phyloP scores from a whole-genome alignment of 2,888 invertebrate species.

The Cheilosia soror region DNA sequence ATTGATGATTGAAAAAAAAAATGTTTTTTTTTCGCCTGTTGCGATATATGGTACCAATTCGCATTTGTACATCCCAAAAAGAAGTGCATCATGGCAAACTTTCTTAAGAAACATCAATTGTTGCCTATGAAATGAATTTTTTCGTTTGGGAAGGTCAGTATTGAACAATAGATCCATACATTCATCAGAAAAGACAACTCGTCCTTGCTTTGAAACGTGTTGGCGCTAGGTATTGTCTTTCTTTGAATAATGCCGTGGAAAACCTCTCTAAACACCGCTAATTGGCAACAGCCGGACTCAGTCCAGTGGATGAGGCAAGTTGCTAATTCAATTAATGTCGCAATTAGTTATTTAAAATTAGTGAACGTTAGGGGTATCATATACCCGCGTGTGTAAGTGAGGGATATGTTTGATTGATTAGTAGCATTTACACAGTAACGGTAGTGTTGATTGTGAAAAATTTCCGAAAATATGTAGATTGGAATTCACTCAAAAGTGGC shows the following conservation, averaged over 20 bases:
- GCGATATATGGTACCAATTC: not conserved
- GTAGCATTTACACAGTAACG: too few relatives aligned
- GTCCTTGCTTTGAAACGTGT: not conserved
- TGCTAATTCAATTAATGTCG: not conserved
- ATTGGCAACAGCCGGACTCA: not conserved
- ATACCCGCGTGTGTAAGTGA: not conserved
- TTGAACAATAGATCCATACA: too few relatives aligned
- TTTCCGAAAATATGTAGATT: too few relatives aligned
- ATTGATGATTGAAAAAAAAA: not conserved
- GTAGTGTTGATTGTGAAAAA: too few relatives aligned
- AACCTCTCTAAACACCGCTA: not conserved
- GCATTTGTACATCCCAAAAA: too few relatives aligned
- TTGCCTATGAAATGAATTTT: too few relatives aligned
- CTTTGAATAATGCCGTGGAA: not conserved
- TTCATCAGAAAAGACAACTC: not conserved
- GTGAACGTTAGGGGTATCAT: not conserved
- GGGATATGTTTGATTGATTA: not conserved
- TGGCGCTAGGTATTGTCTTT: not conserved
- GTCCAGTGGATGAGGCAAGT: not conserved
- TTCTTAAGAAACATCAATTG: too few relatives aligned
- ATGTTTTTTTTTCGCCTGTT: not conserved
- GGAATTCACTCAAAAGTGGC: too few relatives aligned
- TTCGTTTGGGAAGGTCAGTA: too few relatives aligned
- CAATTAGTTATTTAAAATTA: constrained; percentile 4
- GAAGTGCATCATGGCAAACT: not conserved